Evolutionary conservation across 2,888 invertebrate species (phyloP).

Genomic region (Agriopis marginaria): DNA sequence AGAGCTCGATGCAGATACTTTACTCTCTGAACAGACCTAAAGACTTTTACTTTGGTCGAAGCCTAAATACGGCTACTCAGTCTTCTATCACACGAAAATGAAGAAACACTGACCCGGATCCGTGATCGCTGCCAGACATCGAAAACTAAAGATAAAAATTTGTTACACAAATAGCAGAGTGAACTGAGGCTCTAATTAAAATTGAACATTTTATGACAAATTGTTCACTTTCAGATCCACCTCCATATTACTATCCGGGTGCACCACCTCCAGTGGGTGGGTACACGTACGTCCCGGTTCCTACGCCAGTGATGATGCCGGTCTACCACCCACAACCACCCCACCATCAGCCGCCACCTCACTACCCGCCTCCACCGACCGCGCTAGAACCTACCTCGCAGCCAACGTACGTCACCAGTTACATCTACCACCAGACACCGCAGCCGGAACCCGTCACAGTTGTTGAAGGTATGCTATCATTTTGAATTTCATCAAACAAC

Average conservation of each 20-base stretch:
- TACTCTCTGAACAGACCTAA: no score
- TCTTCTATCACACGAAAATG: no score
- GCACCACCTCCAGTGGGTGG: conserved; percentile 50
- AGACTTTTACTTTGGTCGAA: no score
- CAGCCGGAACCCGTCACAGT: conserved; percentile 57
- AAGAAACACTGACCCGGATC: no score
- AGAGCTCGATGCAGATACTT: no score
- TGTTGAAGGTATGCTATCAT: conserved; percentile 42
- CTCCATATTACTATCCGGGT: conserved; percentile 50
- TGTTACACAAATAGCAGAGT: no score
- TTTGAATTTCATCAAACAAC: no score
- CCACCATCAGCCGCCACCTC: conserved; percentile 51
- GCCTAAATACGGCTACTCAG: no score
- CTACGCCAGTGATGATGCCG: conserved; percentile 74
- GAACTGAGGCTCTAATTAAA: no score
- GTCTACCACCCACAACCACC: conserved; percentile 62
- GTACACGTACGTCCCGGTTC: conserved; percentile 70
- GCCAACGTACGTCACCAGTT: conserved; percentile 71
- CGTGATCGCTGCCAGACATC: no score
- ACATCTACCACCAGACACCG: conserved; percentile 63
- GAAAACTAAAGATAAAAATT: no score
- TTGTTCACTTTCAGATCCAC: conserved; percentile 58
- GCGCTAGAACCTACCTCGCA: conserved; percentile 47
- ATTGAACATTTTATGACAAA: no score
- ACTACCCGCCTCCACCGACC: conserved; percentile 43